Percentiles rank a stretch among this genome's conserved stretches.
These are phyloP conservation scores for Forbesichthys agassizii DNA, from an alignment of 2,113 vertebrate genomes.

Conservation along the genomic window DNA sequence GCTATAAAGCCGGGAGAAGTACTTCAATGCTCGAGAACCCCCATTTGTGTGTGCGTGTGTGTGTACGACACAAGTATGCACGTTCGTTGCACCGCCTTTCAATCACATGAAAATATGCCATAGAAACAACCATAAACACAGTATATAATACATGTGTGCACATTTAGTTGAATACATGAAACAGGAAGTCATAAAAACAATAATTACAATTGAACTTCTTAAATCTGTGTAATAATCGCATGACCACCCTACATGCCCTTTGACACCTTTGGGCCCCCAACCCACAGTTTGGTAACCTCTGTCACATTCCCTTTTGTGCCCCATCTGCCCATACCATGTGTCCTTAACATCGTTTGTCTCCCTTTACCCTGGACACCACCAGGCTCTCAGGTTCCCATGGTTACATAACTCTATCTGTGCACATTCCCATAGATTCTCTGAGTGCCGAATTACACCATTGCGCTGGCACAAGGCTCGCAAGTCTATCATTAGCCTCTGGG, in stretches of 20 bases:
- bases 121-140: no score
- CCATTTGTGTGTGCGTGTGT: no score
- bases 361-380: constrained; percentile 41
- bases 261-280: background rate
- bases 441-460: constrained; percentile 58
- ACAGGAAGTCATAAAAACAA: no score
- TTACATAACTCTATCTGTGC: constrained; percentile 57
- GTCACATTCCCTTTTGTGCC: background rate
- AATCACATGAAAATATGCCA: no score
- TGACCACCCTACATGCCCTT: no score
- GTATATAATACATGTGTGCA: no score
- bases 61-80: no score
- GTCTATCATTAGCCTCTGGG: constrained; percentile 69
- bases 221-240: no score
- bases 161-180: no score
- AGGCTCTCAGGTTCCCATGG: constrained; percentile 31
- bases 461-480: constrained; percentile 50
- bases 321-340: background rate
- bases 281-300: constrained; percentile 6
- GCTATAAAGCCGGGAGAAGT: no score
- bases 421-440: constrained; percentile 57
- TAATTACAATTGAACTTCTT: constrained; percentile 15
- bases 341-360: background rate
- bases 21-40: no score
- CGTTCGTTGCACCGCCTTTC: no score